Conservation (phyloP, 2,797 vertebrate species). For the Argentina silus region DNA sequence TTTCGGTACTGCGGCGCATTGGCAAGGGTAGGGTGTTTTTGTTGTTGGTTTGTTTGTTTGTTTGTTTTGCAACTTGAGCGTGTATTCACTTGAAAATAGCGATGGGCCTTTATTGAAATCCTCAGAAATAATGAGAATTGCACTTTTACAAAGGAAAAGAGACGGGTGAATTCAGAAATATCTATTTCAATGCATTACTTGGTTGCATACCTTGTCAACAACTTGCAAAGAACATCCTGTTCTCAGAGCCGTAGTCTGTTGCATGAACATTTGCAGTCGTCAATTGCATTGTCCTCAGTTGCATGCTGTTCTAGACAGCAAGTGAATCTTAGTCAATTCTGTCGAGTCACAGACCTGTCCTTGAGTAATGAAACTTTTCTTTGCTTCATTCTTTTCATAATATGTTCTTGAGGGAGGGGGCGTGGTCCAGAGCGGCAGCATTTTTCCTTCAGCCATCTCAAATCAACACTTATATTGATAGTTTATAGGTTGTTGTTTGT, state of each 20-base stretch:
- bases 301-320: no score
- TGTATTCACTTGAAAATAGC: background rate
- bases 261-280: no score
- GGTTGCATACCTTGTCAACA: no score
- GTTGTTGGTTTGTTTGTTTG: background rate
- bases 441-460: no score
- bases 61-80: background rate
- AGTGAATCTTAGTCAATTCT: background rate
- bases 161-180: no score
- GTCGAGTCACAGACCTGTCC: background rate
- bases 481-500: no score
- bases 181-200: no score
- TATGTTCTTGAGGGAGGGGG: slow-evolving; percentile 21
- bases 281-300: no score
- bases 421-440: slow-evolving; percentile 7
- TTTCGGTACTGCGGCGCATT: slow-evolving; percentile 4
- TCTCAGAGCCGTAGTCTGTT: background rate
- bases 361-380: background rate
- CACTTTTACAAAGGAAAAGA: background rate
- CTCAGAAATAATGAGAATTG: no score
- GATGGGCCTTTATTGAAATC: no score
- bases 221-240: slow-evolving; percentile 22
- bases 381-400: slow-evolving; percentile 29
- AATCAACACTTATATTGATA: no score
- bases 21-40: slow-evolving; percentile 44